Evolutionary conservation across 1,140 invertebrate genomes (phyloP).

Genomic region (Tribolium madens): DNA sequence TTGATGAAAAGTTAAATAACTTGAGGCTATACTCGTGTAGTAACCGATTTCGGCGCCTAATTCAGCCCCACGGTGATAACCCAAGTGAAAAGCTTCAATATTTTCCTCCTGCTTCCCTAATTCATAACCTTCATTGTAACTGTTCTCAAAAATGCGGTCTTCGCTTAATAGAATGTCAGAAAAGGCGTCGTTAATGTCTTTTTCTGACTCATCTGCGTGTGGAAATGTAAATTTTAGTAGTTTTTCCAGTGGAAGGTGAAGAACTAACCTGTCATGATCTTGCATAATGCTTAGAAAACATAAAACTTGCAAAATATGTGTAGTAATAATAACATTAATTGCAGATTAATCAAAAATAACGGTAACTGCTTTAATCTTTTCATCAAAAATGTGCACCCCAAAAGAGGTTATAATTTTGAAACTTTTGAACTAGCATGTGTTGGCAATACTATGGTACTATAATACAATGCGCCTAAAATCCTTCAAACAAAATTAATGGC

Average conservation of each 20-base stretch:
- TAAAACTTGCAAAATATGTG: no score
- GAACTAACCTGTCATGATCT: not conserved
- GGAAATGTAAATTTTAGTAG: not conserved
- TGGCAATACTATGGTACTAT: no score
- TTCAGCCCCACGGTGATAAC: conserved; percentile 74
- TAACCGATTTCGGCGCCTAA: conserved; percentile 75
- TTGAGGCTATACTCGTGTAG: conserved; percentile 68
- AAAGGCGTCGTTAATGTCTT: conserved; percentile 75
- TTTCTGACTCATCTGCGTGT: not conserved
- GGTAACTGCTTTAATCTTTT: no score
- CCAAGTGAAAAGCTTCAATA: conserved; percentile 74
- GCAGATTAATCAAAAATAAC: no score
- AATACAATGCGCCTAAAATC: no score
- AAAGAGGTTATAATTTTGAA: no score
- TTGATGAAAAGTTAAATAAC: conserved; percentile 59
- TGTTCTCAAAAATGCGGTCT: conserved; percentile 68
- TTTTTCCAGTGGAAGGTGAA: not conserved
- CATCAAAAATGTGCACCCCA: no score
- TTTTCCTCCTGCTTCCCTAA: conserved; percentile 70
- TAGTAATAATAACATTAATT: no score
- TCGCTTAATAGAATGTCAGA: conserved; percentile 74
- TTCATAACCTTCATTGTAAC: conserved; percentile 72
- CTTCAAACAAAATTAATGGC: no score
- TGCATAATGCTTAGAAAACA: not conserved
- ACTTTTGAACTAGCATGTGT: no score